phyloP scores from a whole-genome alignment of 2,797 vertebrate genomes.

The Enteromius viviparus region DNA sequence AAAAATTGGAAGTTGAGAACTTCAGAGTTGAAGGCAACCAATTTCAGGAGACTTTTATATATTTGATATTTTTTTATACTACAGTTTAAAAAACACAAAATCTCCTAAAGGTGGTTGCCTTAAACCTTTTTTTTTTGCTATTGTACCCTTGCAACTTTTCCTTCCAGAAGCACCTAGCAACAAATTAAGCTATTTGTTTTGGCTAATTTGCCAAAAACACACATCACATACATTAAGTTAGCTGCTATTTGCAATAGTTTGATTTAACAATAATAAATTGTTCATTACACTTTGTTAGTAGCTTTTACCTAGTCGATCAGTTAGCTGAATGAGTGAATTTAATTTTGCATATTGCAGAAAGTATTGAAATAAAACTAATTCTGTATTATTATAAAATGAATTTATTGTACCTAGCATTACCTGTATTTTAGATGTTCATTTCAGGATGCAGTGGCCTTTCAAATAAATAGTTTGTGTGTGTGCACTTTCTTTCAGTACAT shows the following conservation, averaged over 20 bases:
- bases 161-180: background rate
- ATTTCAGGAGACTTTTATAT: too few relatives aligned
- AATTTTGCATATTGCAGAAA: background rate
- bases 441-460: slow-evolving; percentile 6
- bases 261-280: background rate
- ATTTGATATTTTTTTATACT: too few relatives aligned
- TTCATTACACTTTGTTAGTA: background rate
- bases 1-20: too few relatives aligned
- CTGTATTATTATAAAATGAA: background rate
- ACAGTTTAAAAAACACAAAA: too few relatives aligned
- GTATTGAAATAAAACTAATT: background rate
- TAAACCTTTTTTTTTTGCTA: too few relatives aligned
- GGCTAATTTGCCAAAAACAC: background rate
- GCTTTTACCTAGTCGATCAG: background rate
- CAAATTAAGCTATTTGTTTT: background rate
- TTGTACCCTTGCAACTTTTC: background rate
- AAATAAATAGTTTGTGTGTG: background rate
- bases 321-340: background rate
- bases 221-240: background rate
- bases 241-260: background rate
- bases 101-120: too few relatives aligned
- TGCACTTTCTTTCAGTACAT: background rate
- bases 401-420: background rate
- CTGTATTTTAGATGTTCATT: background rate
- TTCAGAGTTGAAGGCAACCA: too few relatives aligned